Percentiles rank a stretch among this genome's conserved stretches.
phyloP scores from a whole-genome alignment of 2,797 vertebrate species.

The Pantherophis alleghaniensis region DNA sequence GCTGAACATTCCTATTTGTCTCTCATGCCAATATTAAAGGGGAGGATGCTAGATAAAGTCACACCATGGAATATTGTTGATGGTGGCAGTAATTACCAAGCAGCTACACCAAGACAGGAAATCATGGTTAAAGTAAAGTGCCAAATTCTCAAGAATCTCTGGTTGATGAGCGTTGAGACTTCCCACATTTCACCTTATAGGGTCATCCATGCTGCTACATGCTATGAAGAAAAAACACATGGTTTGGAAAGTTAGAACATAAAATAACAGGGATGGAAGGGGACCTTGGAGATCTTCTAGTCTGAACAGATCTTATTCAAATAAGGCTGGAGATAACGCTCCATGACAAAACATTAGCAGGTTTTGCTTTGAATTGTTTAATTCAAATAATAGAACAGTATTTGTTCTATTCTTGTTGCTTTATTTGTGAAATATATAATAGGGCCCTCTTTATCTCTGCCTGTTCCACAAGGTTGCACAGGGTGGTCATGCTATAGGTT shows the following conservation, averaged over 20 bases:
- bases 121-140: neutral
- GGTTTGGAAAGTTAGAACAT: neutral
- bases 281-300: too few relatives aligned
- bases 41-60: neutral
- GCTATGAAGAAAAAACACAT: neutral
- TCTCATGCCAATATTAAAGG: neutral
- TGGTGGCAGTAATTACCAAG: neutral
- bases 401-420: neutral
- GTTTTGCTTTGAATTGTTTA: neutral
- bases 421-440: neutral
- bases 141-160: neutral
- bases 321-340: neutral
- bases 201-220: neutral
- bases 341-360: constrained; percentile 2
- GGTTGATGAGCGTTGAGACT: neutral
- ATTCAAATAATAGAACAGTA: neutral
- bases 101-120: neutral
- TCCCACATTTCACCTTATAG: neutral
- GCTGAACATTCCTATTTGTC: neutral
- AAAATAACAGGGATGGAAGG: too few relatives aligned
- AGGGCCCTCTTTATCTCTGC: neutral
- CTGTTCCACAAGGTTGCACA: neutral
- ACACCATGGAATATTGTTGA: neutral
- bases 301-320: constrained; percentile 3
- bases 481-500: neutral